Base-by-base conservation (phyloP, 2,113 vertebrate species). In the Pogona vitticeps region DNA sequence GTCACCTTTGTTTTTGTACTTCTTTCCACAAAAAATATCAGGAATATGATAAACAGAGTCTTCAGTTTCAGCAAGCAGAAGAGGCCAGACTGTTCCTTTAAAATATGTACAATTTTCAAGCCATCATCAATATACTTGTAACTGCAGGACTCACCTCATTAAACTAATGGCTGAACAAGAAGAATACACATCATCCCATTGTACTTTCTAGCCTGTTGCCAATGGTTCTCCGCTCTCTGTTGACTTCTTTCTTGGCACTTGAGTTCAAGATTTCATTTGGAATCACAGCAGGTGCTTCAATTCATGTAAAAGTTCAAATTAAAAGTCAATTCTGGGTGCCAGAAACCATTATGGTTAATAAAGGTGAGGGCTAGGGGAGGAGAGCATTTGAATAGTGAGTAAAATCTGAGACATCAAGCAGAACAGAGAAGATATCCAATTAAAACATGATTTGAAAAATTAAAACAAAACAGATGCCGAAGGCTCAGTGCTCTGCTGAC, bases 71-170 rank as follows among this genome's bases (percentile, higher is more conserved):
- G 78, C 71, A 72, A 85, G 88, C 89, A 91, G 91, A 92, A 68
- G 0, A 76, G 80, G 88, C 89, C 83, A 90, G 91, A 90, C 76
- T 86, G 89, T 90, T 56, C 90, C 87, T 88, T 83, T 91, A 90
- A 94, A 91, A 92, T 92, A 83, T 79, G 86, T 2, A 1, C 77
- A 92, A 70, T 86, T 80, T 91, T 93, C 88, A 91, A 90, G 92
- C 82, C 89, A 90, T 91, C 89, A 87, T 89, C 93, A 92, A 91
- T 70, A 94, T 83, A 88, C 90, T 91, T 91, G 90, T 92, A 87
- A 94, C 94, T 95, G 94, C 93, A 78, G 20, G 92, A 92, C 90
- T 94, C 94, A 94, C 90, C 83, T 90, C 89, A 93, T 94, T 93
- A 94, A 91, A 91, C 92, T 89, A 15, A 91, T 71, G 93, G 88